Percentiles rank a stretch among this genome's conserved stretches.
These are phyloP conservation scores for Odontocerum albicorne DNA, from an alignment of 2,888 invertebrate species.

Conservation along the genomic window DNA sequence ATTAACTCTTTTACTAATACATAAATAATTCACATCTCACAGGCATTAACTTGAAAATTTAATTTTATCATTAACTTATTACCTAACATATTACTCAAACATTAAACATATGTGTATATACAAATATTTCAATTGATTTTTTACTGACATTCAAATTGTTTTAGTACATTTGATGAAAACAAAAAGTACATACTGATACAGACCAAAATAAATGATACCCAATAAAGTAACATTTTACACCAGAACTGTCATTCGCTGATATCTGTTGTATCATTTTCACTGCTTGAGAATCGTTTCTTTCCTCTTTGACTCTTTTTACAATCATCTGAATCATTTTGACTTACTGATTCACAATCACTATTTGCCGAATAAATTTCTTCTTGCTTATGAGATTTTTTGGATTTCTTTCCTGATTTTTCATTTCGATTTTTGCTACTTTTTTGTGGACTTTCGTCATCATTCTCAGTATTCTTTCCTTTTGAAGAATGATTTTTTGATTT, in stretches of 20 bases:
- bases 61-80: too few relatives aligned
- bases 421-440: conserved; percentile 12
- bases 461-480: conserved; percentile 16
- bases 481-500: conserved; percentile 15
- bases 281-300: conserved; percentile 11
- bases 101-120: too few relatives aligned
- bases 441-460: conserved; percentile 14
- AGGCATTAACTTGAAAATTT: too few relatives aligned
- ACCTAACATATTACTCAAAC: too few relatives aligned
- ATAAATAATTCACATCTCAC: too few relatives aligned
- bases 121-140: too few relatives aligned
- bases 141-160: too few relatives aligned
- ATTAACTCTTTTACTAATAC: too few relatives aligned
- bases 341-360: conserved; percentile 23
- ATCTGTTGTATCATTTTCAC: conserved; percentile 23
- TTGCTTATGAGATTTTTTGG: conserved; percentile 15
- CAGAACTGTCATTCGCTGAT: conserved; percentile 33
- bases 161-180: conserved; percentile 26
- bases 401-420: conserved; percentile 11
- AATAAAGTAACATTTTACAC: conserved; percentile 22
- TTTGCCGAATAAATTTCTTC: conserved; percentile 29
- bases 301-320: conserved; percentile 4
- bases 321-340: conserved; percentile 18
- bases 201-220: conserved; percentile 8
- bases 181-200: conserved; percentile 24